Evolutionary conservation across 2,888 invertebrate species (phyloP), one percentile per base, ranked within the genome.

Genomic region (Heliconius sara): DNA sequence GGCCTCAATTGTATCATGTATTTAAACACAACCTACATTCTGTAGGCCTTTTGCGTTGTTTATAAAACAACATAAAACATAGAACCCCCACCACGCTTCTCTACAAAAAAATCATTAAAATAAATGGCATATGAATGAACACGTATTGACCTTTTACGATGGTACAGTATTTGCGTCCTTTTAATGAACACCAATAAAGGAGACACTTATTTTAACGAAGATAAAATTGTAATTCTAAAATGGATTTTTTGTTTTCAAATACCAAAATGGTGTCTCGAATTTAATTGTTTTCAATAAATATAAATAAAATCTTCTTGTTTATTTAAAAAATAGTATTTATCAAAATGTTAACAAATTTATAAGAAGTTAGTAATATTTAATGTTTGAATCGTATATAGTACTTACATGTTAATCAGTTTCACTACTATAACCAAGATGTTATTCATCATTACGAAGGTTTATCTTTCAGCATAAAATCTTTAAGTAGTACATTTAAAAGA

Each of bases 161-260:
- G 74, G 57, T 70, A 76, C 75, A 77, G 80, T 86, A 76, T 80
- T 78, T 73, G 76, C 80, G 67, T 81, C 66, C 67, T 80, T 82
- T 77, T 83, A 83, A 83, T 83, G 83, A 83, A 81, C 76, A 67
- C 83, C 83, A 81, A 79, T 83, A 83, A 83, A 81, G 81, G 83
- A 78, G 78, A 79, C 13, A 77, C 79, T 77, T 79, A 79, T 80
- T 83, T 81, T 79, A 81, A 81, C 79, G 79, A 79, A 78, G 79
- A 77, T 68, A 77, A 81, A 81, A 80, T 82, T 79, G 60, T 73
- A 65, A 77, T 65, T 67, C 81, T 76, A 77, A 77, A 77, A 71
- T 78, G 57, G 47, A 6, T 47, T 22, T 27, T 74, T 65, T 39
- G 39, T 39, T 73, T 79, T 76, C 65, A 47, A 70, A 30, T 67